A percentile compares a stretch with the other conserved stretches of the same genome.
phyloP scores from a whole-genome alignment of 1,140 invertebrate species.

The Charaxes varanes region DNA sequence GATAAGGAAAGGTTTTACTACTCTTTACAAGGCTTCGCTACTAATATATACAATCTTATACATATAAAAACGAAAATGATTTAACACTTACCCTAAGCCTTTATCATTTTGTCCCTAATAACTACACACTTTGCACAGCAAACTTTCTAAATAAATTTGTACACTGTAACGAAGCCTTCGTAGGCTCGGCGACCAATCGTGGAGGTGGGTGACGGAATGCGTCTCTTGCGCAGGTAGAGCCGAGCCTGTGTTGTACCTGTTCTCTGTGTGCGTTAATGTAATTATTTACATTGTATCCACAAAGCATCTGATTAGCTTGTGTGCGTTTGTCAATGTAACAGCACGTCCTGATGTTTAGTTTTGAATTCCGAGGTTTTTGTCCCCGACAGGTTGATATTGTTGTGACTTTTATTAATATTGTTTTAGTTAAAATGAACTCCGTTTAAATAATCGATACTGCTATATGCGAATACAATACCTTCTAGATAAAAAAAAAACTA shows the following conservation, averaged over 20 bases:
- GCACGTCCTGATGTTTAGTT: slow-evolving; percentile 8
- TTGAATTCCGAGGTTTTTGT: no score
- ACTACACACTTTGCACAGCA: slow-evolving; percentile 28
- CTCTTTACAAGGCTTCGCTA: not conserved
- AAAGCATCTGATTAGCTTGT: slow-evolving; percentile 24
- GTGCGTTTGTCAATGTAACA: slow-evolving; percentile 7
- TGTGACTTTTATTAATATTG: no score
- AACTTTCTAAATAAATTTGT: slow-evolving; percentile 59
- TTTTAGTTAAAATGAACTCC: no score
- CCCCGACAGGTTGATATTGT: no score
- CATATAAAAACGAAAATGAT: not conserved
- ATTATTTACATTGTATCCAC: slow-evolving; percentile 38
- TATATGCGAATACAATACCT: no score
- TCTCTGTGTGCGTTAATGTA: slow-evolving; percentile 42
- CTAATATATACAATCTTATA: not conserved
- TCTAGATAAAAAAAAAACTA: no score
- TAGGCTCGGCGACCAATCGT: slow-evolving; percentile 51
- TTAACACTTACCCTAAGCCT: slow-evolving; percentile 37
- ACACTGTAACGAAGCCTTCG: slow-evolving; percentile 46
- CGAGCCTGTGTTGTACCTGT: slow-evolving; percentile 23
- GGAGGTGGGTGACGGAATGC: slow-evolving; percentile 61
- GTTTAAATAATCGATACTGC: no score
- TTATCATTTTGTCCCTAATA: slow-evolving; percentile 34
- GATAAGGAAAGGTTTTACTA: slow-evolving; percentile 9
- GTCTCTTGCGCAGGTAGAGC: slow-evolving; percentile 65